Conservation (phyloP, 1,140 invertebrate genomes). For the Brachionus asplanchnoidis region DNA sequence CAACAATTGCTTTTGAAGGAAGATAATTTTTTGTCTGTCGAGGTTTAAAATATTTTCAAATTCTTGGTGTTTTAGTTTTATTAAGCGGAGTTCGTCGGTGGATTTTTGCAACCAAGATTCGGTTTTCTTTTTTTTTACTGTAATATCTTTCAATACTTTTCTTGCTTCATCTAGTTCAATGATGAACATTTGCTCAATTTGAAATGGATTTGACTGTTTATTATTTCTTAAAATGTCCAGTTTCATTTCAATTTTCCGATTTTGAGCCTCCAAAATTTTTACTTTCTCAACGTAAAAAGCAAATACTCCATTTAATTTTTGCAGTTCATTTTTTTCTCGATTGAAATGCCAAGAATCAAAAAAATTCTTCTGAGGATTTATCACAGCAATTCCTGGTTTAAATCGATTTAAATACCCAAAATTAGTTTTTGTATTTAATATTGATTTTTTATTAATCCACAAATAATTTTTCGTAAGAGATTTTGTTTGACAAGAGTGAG, state of each 20-base stretch:
- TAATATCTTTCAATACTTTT: conserved; percentile 16
- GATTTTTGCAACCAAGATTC: not conserved
- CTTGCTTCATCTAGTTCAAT: conserved; percentile 4
- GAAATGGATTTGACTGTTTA: conserved; percentile 44
- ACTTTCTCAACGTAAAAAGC: conserved; percentile 60
- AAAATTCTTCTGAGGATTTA: not conserved
- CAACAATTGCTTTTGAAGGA: not conserved
- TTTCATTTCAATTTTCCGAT: conserved; percentile 58
- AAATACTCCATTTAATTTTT: conserved; percentile 59
- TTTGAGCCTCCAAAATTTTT: conserved; percentile 60
- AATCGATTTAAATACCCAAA: not conserved
- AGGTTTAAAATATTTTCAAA: not conserved
- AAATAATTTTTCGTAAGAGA: too few relatives aligned
- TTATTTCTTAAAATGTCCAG: conserved; percentile 55
- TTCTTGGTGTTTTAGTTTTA: not conserved
- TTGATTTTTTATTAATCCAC: too few relatives aligned
- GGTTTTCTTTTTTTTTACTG: not conserved
- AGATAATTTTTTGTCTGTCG: not conserved
- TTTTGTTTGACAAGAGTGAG: too few relatives aligned
- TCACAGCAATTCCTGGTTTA: not conserved
- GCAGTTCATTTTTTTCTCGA: conserved; percentile 59
- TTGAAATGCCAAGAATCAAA: not conserved
- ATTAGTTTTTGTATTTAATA: not conserved
- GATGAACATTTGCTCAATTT: conserved; percentile 22
- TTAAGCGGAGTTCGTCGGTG: not conserved